Conservation (phyloP, 2,113 vertebrate genomes). For the Corythoichthys intestinalis region DNA sequence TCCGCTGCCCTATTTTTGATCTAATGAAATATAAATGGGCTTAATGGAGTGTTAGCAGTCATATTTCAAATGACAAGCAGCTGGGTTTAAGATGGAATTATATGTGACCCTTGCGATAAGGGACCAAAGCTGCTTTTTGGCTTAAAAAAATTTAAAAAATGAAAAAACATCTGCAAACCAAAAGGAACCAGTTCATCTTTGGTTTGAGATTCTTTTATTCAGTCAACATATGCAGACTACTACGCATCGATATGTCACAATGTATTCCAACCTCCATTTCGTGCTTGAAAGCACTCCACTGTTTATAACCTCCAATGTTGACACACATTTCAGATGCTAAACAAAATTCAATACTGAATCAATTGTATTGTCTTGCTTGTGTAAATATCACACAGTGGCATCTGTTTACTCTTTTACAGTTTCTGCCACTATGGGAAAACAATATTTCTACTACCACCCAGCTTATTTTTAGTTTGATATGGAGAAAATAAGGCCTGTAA, state of each 20-base stretch:
- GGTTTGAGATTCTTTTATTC: neutral
- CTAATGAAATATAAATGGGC: slow-evolving; percentile 54
- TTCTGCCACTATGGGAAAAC: neutral
- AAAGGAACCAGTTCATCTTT: neutral
- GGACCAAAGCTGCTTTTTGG: slow-evolving; percentile 1
- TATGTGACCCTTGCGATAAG: neutral
- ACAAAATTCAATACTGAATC: neutral
- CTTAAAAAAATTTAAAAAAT: neutral
- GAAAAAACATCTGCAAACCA: slow-evolving; percentile 2
- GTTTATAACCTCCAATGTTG: slow-evolving; percentile 2
- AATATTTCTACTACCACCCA: neutral
- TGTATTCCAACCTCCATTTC: slow-evolving; percentile 8
- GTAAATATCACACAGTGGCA: neutral
- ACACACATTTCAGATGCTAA: neutral
- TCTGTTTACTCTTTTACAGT: neutral
- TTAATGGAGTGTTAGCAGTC: slow-evolving; percentile 34
- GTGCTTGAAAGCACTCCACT: neutral
- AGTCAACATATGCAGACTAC: slow-evolving; percentile 4
- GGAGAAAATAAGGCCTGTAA: neutral
- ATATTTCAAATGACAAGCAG: slow-evolving; percentile 38
- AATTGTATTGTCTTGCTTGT: neutral
- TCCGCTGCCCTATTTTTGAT: slow-evolving; percentile 11
- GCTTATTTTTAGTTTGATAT: neutral
- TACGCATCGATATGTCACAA: slow-evolving; percentile 20
- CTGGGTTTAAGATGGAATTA: slow-evolving; percentile 10